phyloP scores from a whole-genome alignment of 2,797 vertebrate species.

The Sebastes matsubarae region DNA sequence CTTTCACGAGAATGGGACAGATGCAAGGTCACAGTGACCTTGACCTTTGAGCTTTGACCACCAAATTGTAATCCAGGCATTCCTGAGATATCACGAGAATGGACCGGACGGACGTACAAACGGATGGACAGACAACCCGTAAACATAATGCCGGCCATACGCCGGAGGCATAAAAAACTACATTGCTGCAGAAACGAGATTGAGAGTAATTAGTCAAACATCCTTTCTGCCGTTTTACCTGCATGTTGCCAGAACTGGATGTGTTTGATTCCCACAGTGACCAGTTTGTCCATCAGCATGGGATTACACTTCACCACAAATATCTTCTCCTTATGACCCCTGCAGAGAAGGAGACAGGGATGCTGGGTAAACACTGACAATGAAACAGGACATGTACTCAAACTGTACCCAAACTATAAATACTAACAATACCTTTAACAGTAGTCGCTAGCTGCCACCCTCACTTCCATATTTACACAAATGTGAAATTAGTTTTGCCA shows the following conservation, averaged over 20 bases:
- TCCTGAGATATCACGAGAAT: no score
- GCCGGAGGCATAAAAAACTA: neutral
- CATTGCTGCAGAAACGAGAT: neutral
- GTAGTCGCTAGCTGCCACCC: neutral
- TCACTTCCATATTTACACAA: neutral
- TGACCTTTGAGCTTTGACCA: no score
- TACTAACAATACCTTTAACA: neutral
- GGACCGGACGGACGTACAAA: no score
- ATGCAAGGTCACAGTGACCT: no score
- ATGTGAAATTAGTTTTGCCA: neutral
- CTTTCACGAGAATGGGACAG: no score
- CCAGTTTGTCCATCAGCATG: conserved; percentile 90
- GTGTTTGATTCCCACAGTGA: conserved; percentile 96
- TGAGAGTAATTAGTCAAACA: neutral
- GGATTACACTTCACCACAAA: conserved; percentile 95
- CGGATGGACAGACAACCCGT: no score
- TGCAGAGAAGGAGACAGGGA: conserved; percentile 13
- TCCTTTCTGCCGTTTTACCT: conserved; percentile 79
- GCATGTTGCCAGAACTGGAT: conserved; percentile 97
- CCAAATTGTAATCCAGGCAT: no score
- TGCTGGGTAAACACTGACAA: neutral
- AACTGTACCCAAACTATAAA: neutral
- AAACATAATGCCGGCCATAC: no score
- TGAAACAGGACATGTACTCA: no score
- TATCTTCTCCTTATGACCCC: conserved; percentile 93